phyloP scores from a whole-genome alignment of 2,888 invertebrate genomes.

The Neoaliturus tenellus region DNA sequence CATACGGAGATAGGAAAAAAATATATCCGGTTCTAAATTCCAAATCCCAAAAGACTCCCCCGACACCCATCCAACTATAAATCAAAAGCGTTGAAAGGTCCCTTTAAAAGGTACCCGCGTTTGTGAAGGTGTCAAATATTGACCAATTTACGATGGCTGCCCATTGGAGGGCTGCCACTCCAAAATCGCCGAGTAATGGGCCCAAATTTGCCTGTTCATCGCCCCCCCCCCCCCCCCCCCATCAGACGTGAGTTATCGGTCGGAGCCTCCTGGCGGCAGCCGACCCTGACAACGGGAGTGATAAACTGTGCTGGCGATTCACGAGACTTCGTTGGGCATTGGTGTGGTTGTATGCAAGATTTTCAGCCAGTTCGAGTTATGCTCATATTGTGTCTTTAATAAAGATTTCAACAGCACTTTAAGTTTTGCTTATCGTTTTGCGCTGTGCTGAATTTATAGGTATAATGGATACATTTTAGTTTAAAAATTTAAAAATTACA shows the following conservation, averaged over 20 bases:
- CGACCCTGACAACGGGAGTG: not conserved
- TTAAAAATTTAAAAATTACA: no score
- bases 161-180: constrained; percentile 19
- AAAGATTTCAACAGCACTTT: no score
- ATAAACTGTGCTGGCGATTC: not conserved
- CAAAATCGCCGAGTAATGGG: constrained; percentile 35
- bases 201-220: constrained; percentile 33
- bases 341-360: no score
- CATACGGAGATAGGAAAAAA: not conserved
- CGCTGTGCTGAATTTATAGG: no score
- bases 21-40: not conserved
- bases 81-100: constrained; percentile 32
- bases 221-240: not conserved
- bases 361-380: no score
- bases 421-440: no score
- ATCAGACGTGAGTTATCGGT: constrained; percentile 4
- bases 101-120: not conserved
- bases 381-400: no score
- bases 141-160: constrained; percentile 37
- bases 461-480: no score
- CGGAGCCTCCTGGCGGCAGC: not conserved
- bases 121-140: constrained; percentile 38
- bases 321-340: not conserved
- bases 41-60: not conserved
- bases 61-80: not conserved